A percentile compares a stretch with the other conserved stretches of the same genome.
Evolutionary conservation across 2,797 vertebrate species (phyloP).

Genomic region (Lophura swinhoii): DNA sequence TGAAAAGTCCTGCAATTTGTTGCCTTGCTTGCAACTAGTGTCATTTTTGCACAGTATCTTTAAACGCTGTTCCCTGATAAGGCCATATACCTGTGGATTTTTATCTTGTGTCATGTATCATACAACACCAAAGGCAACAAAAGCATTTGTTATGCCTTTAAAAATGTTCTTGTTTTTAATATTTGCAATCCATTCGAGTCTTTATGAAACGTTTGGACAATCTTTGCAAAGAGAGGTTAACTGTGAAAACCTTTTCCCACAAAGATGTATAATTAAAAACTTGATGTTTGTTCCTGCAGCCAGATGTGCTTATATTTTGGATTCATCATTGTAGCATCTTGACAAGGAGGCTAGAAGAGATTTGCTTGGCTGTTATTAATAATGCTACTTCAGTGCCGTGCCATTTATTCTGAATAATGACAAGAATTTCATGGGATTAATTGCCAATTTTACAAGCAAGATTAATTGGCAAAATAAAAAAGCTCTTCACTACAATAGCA

Average conservation of each 20-base stretch:
- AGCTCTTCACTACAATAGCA: not conserved
- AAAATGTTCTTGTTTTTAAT: not conserved
- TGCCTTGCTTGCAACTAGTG: not conserved
- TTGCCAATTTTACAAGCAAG: not conserved
- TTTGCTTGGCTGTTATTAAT: not conserved
- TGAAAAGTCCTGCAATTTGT: conserved; percentile 12
- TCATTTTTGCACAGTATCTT: not conserved
- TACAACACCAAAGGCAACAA: not conserved
- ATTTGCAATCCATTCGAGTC: not conserved
- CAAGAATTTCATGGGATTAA: not conserved
- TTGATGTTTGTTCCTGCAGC: not conserved
- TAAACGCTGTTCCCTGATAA: not conserved
- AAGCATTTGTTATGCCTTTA: not conserved
- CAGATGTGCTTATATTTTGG: not conserved
- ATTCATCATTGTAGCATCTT: not conserved
- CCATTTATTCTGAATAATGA: not conserved
- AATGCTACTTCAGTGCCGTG: not conserved
- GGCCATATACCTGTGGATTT: not conserved
- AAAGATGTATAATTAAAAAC: not conserved
- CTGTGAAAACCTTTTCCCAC: not conserved
- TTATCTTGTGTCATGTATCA: not conserved
- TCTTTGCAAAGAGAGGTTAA: not conserved
- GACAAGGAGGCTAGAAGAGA: conserved; percentile 1
- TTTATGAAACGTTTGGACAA: not conserved
- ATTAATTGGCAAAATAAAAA: not conserved